Evolutionary conservation across 2,113 vertebrate genomes (phyloP).

Genomic region (Istiophorus platypterus): DNA sequence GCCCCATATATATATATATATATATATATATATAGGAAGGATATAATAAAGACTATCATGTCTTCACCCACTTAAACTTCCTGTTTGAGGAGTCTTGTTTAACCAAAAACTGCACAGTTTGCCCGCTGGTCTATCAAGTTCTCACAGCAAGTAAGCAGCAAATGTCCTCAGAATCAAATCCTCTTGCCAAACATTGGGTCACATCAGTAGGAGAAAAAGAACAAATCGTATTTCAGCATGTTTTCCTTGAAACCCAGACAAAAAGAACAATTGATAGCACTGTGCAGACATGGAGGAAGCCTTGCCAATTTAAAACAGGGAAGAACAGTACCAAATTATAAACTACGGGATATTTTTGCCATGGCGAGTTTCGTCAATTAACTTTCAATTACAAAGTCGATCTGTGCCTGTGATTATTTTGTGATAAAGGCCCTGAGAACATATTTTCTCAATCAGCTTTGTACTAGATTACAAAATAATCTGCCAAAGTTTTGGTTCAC

Average conservation of each 20-base stretch:
- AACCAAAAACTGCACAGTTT: constrained; percentile 4
- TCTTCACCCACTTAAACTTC: not conserved
- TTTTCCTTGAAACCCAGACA: constrained; percentile 28
- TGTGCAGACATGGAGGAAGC: constrained; percentile 11
- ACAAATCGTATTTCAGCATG: constrained; percentile 22
- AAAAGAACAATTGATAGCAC: not conserved
- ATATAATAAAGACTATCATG: not conserved
- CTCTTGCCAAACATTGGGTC: constrained; percentile 25
- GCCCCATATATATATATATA: not conserved
- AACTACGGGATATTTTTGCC: constrained; percentile 1
- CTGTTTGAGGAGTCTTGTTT: constrained; percentile 1
- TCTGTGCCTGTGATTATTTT: not conserved
- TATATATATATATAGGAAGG: not conserved
- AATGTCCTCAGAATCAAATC: constrained; percentile 28
- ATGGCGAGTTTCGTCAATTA: not conserved
- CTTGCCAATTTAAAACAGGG: not conserved
- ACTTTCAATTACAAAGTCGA: not conserved
- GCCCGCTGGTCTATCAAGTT: constrained; percentile 27
- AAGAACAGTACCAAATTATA: not conserved
- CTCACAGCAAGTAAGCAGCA: constrained; percentile 9
- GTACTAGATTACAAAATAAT: not conserved
- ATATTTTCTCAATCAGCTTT: not conserved
- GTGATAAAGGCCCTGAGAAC: not conserved
- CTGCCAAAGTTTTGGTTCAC: not conserved
- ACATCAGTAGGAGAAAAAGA: constrained; percentile 34